Conservation (phyloP, 2,113 vertebrate genomes). For the Sapajus apella region DNA sequence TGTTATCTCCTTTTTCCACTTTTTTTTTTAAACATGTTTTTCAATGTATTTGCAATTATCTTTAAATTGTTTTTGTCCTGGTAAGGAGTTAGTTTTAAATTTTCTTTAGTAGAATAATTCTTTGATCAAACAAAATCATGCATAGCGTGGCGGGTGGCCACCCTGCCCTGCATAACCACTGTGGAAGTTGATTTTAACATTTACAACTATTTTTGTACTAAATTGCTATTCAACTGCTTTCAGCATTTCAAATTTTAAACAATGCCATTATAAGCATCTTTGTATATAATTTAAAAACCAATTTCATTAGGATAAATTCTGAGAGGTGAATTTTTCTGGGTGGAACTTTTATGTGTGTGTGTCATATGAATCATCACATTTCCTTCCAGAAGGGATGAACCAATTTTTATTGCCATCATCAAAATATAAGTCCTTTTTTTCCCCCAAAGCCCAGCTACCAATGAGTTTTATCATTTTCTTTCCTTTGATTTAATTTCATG, state of each 20-base stretch:
- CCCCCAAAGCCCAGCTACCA: neutral
- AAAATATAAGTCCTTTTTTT: neutral
- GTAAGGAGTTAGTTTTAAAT: neutral
- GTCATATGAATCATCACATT: too few species aligned
- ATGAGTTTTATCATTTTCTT: neutral
- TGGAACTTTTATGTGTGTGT: neutral
- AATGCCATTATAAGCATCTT: neutral
- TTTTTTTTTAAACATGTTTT: conserved; percentile 3
- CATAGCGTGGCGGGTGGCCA: neutral
- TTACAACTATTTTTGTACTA: neutral
- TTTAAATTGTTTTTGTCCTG: neutral
- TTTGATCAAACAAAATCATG: neutral
- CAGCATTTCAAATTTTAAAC: neutral
- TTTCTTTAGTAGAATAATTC: neutral
- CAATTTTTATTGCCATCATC: neutral
- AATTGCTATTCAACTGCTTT: neutral
- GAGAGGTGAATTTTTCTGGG: neutral
- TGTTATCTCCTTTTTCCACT: neutral
- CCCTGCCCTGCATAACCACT: neutral
- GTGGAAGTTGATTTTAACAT: neutral
- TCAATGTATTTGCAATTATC: neutral
- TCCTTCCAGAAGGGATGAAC: neutral
- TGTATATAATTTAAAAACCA: neutral
- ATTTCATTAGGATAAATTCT: conserved; percentile 6
- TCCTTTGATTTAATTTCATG: neutral